Evolutionary conservation across 2,888 invertebrate species (phyloP).

Genomic region (Drosophila nr. fundita): DNA sequence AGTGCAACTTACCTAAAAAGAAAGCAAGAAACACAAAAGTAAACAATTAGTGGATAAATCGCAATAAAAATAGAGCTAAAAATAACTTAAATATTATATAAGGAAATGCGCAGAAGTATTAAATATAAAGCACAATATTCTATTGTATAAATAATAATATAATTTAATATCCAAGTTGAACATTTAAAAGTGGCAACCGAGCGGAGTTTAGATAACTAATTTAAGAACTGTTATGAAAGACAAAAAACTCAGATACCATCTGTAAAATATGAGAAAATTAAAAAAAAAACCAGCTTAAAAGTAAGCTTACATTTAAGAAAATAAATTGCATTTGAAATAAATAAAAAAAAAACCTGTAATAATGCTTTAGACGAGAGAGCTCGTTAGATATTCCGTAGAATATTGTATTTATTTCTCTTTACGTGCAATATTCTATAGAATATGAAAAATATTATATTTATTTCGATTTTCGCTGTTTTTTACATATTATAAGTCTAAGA

Average conservation of each 20-base stretch:
- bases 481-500: background rate
- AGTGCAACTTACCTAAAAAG: conserved; percentile 59
- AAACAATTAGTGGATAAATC: conserved; percentile 43
- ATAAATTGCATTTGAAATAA: background rate
- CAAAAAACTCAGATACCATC: no score
- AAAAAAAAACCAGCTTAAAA: background rate
- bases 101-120: background rate
- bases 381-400: no score
- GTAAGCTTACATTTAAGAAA: background rate
- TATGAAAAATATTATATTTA: background rate
- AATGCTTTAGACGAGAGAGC: background rate
- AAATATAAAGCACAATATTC: background rate
- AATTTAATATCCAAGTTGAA: no score
- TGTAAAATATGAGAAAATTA: no score
- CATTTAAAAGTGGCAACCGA: background rate
- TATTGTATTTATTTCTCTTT: no score
- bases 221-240: background rate
- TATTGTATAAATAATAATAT: background rate
- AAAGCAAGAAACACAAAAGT: conserved; percentile 15
- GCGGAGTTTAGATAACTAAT: background rate
- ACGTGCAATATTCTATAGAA: background rate
- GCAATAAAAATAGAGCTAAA: background rate
- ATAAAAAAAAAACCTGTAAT: background rate
- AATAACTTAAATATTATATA: background rate
- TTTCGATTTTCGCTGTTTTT: background rate